phyloP scores from a whole-genome alignment of 2,888 invertebrate species.

The Parapristionchus giblindavisi region DNA sequence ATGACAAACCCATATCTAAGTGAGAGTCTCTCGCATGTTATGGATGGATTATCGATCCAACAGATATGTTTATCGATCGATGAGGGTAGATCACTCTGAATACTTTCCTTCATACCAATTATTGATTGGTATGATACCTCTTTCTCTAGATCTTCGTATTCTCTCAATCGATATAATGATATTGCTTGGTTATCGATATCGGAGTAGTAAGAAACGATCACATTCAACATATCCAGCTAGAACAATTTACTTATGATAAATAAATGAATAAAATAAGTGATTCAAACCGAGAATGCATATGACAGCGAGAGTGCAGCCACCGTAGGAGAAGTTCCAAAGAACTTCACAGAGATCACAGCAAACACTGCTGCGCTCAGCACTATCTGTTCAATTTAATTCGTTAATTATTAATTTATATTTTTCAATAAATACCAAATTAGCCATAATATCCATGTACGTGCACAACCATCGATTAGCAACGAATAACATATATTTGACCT shows the following conservation, averaged over 20 bases:
- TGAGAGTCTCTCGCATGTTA: neutral
- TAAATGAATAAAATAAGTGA: neutral
- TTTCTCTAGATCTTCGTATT: neutral
- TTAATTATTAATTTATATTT: neutral
- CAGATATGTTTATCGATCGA: neutral
- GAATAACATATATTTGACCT: neutral
- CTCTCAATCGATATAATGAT: neutral
- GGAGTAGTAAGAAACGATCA: slow-evolving; percentile 1
- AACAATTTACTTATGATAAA: neutral
- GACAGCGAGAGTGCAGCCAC: slow-evolving; percentile 74
- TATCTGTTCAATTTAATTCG: slow-evolving; percentile 19
- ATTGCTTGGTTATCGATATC: neutral
- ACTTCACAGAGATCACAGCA: slow-evolving; percentile 77
- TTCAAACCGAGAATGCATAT: slow-evolving; percentile 67
- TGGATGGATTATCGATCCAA: neutral
- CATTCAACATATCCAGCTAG: slow-evolving; percentile 9
- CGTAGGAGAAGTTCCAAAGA: slow-evolving; percentile 71
- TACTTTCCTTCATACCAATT: too few relatives aligned
- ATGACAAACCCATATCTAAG: neutral
- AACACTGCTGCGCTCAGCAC: slow-evolving; percentile 92
- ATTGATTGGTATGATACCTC: too few relatives aligned
- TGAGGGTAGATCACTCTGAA: too few relatives aligned
- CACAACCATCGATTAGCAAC: slow-evolving; percentile 9
- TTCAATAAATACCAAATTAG: neutral
- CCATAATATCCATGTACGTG: slow-evolving; percentile 14